A percentile compares a stretch with the other conserved stretches of the same genome.
These are phyloP conservation scores for Apis cerana DNA, from an alignment of 1,140 invertebrate genomes.

Conservation along the genomic window DNA sequence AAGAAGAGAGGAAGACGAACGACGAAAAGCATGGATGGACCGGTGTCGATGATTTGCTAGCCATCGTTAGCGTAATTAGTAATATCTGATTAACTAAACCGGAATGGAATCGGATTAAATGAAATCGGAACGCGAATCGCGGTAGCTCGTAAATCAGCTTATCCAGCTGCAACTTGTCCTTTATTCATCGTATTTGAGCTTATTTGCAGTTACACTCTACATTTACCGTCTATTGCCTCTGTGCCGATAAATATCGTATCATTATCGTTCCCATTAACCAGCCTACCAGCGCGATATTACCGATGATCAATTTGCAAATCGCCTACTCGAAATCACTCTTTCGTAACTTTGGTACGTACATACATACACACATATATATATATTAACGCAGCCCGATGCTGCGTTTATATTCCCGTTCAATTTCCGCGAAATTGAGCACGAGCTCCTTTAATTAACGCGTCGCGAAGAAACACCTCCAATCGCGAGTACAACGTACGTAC, in stretches of 20 bases:
- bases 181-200: conserved; percentile 45
- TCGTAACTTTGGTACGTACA: neutral
- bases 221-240: conserved; percentile 16
- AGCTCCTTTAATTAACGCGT: too few relatives aligned
- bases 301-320: neutral
- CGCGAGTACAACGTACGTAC: too few relatives aligned
- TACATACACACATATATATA: too few relatives aligned
- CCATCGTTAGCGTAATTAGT: conserved; percentile 44
- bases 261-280: conserved; percentile 13
- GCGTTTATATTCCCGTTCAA: too few relatives aligned
- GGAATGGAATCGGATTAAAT: conserved; percentile 45
- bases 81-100: conserved; percentile 53
- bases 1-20: neutral
- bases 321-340: neutral
- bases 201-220: conserved; percentile 24
- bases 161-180: conserved; percentile 50
- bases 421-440: too few relatives aligned
- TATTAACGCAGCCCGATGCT: too few relatives aligned
- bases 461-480: too few relatives aligned
- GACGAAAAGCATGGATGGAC: neutral
- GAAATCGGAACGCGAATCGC: conserved; percentile 47
- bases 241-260: conserved; percentile 23
- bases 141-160: conserved; percentile 45
- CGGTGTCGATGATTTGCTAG: conserved; percentile 30
- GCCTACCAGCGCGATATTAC: neutral